phyloP scores from a whole-genome alignment of 2,113 vertebrate species.

The Spizaetus ornatus region DNA sequence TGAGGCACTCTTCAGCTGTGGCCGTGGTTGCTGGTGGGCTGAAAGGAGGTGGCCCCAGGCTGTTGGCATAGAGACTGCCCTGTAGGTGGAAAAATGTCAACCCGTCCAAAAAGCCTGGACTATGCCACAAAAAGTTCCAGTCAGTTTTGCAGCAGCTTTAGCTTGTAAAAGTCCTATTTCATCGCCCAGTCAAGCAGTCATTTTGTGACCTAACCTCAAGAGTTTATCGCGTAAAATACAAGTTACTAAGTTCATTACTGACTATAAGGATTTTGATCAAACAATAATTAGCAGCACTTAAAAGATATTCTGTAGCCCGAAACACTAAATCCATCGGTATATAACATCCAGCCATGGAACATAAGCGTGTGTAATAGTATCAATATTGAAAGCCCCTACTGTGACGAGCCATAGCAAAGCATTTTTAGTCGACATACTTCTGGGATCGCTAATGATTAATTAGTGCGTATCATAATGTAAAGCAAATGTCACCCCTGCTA shows the following conservation, averaged over 20 bases:
- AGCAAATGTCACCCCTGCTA: constrained; percentile 95
- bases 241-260: constrained; percentile 29
- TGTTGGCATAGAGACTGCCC: background rate
- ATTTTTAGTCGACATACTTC: constrained; percentile 89
- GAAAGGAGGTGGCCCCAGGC: background rate
- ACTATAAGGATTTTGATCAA: background rate
- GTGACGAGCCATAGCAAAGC: constrained; percentile 85
- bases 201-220: background rate
- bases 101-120: background rate
- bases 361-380: constrained; percentile 83
- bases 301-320: background rate
- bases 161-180: background rate
- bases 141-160: background rate
- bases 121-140: background rate
- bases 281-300: constrained; percentile 56
- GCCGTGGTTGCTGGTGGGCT: background rate
- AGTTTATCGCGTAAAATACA: background rate
- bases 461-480: constrained; percentile 97
- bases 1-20: background rate
- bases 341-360: constrained; percentile 77
- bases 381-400: constrained; percentile 87
- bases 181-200: background rate
- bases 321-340: constrained; percentile 64
- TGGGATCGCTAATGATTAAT: constrained; percentile 99
- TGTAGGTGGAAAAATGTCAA: background rate